phyloP scores from a whole-genome alignment of 2,113 vertebrate species.

The Oreochromis niloticus region DNA sequence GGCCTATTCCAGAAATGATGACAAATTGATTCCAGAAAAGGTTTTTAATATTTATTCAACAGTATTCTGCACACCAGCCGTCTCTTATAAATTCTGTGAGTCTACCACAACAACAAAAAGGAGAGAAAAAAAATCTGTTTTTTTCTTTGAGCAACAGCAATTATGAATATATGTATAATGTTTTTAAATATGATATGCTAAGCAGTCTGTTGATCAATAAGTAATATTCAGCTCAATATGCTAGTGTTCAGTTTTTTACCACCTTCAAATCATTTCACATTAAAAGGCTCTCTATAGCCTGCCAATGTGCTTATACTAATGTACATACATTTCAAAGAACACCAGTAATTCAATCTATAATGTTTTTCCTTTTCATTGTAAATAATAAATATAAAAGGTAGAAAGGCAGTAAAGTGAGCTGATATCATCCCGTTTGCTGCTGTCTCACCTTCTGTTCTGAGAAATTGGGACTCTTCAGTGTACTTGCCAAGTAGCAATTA shows the following conservation, averaged over 20 bases:
- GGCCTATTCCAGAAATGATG: neutral
- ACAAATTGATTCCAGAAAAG: neutral
- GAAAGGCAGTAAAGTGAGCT: no score
- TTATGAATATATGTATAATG: neutral
- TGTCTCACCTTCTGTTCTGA: no score
- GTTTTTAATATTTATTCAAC: neutral
- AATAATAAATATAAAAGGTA: no score
- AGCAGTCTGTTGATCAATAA: neutral
- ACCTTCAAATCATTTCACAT: neutral
- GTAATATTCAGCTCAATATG: neutral
- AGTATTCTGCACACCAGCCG: neutral
- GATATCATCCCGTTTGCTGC: no score
- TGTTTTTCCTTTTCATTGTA: neutral
- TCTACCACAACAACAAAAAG: neutral
- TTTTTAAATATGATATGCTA: neutral
- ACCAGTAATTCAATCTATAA: rapidly evolving
- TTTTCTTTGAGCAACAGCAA: neutral
- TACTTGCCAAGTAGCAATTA: no score
- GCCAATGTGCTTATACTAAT: neutral
- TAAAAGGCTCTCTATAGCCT: neutral
- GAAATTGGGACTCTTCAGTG: no score
- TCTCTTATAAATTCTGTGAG: neutral
- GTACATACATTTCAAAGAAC: neutral
- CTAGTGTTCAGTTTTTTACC: neutral
- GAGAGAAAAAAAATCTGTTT: neutral